Base-by-base conservation (phyloP, 2,888 invertebrate species). In the Nebria brevicollis region DNA sequence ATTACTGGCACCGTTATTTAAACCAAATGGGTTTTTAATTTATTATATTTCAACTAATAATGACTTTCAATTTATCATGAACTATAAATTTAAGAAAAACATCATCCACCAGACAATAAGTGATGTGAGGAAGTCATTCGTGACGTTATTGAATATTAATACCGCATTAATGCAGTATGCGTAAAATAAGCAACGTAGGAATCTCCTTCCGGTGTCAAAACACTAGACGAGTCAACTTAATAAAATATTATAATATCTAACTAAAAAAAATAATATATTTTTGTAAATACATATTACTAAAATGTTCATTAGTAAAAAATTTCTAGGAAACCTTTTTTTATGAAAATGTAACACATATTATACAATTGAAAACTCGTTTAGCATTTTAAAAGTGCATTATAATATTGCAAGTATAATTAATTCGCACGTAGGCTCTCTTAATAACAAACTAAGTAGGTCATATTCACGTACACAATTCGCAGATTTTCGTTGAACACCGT, bases 361-460 rank as follows among this genome's bases (percentile, higher is more conserved):
- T 54, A 54, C 54, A 54, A 54, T 13, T 6, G 54, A 54, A 54
- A 13, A 8, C 11, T 7, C 13, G 54, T 54, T 34, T 34, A 54
- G 13, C 54, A 54, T 54, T 54, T 54, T 54, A 54, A 54, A 25
- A 68, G 68, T 68, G 26, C 26, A 68, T 34, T 34, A 34, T 34
- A 34, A 34, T 54, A 54, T 54, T 6, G 13, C 54, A 54, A 54
- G 54, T 7, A 68, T 68, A 68, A 20, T 68, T 68, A 20, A 68
- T 26, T 54, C 13, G 54, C 54, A 54, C 54, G 54, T 54, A 54
- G 54, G 54, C 54, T 34, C 54, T 54, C 54, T 54, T 54, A 54
- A 54, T 54, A 54, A 72, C n/a, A 42, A 73, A 73, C 41, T 10
- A 73, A 73, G 73, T 73, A 73, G 73, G 73, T 73, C 73, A 73